Evolutionary conservation across 2,113 vertebrate species (phyloP), one percentile per base, ranked within the genome.

Genomic region (Sterrhoptilus dennistouni): DNA sequence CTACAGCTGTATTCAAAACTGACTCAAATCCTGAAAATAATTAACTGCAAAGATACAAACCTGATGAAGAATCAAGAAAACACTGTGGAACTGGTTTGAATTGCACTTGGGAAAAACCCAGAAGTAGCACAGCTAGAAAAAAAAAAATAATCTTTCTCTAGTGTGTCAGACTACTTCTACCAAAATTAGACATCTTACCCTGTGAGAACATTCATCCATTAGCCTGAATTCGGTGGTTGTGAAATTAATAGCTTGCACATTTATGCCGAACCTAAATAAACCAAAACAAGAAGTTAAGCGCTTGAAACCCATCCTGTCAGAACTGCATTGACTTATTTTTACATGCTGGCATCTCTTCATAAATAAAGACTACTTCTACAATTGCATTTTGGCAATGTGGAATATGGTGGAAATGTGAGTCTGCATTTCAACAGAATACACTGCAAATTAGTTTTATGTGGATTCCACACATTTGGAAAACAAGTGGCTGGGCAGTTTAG

Each of bases 191-290:
- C 74, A 91, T 89, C 97, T 96, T 98, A 98, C 98, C 98, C 24
- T 69, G 68, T 95, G 92, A 90, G 96, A 89, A 93, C 97, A 97
- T 87, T 97, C 96, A 66, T 98, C 92, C 88, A 98, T 90, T 52
- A 99, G 97, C 63, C 97, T 98, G 97, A 99, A 99, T 97, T 99
- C 99, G 9, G 93, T 96, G 54, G 99, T 99, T 88, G 98, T 99
- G 95, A 99, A 98, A 97, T 99, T 99, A 95, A 99, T 96, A 64
- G 97, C 97, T 50, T 98, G 98, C 22, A 97, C 97, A 90, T 98
- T 98, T 70, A 98, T 97, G 78, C 98, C 98, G 60, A 99, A 99
- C 99, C 99, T 99, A 96, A 72, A 98, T 52, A 97, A 95, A 95
- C 11, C 88, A 79, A 94, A 92, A 85, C 72, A 61, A 92, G 83